These are phyloP conservation scores for Condylura cristata DNA, from an alignment of 2,113 vertebrate species.

Conservation along the genomic window DNA sequence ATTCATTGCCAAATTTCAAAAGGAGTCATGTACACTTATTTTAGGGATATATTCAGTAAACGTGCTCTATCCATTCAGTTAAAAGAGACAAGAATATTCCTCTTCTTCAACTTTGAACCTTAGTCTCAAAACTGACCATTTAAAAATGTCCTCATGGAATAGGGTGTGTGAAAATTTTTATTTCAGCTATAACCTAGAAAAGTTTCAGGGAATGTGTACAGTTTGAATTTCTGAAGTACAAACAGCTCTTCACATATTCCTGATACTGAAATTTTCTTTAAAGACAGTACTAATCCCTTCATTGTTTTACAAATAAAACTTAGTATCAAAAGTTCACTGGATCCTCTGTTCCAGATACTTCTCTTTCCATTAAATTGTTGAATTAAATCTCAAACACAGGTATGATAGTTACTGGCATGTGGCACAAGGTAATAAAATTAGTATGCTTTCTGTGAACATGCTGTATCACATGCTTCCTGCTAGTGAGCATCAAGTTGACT, in stretches of 20 bases:
- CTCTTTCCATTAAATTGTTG: conserved; percentile 69
- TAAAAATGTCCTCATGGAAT: not conserved
- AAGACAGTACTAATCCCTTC: conserved; percentile 41
- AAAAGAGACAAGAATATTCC: not conserved
- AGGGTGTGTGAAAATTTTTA: conserved; percentile 42
- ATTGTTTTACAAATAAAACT: conserved; percentile 67
- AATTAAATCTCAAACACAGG: conserved; percentile 64
- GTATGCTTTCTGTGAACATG: conserved; percentile 44
- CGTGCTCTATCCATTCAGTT: not conserved
- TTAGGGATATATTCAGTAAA: not conserved
- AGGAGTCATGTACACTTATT: not conserved
- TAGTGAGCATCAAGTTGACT: conserved; percentile 30
- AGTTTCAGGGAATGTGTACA: conserved; percentile 9
- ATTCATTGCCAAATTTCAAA: conserved; percentile 74
- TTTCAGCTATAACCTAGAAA: conserved; percentile 51
- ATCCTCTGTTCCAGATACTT: conserved; percentile 78
- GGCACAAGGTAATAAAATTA: conserved; percentile 40
- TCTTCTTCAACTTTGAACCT: conserved; percentile 35
- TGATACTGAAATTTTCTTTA: conserved; percentile 21
- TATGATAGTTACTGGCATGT: conserved; percentile 69
- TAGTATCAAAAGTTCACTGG: conserved; percentile 68
- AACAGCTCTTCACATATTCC: conserved; percentile 34
- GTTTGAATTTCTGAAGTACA: conserved; percentile 46
- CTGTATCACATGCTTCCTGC: not conserved
- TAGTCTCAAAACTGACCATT: conserved; percentile 47